These are phyloP conservation scores for Opisthocomus hoazin DNA, from an alignment of 2,113 vertebrate genomes.

Conservation along the genomic window DNA sequence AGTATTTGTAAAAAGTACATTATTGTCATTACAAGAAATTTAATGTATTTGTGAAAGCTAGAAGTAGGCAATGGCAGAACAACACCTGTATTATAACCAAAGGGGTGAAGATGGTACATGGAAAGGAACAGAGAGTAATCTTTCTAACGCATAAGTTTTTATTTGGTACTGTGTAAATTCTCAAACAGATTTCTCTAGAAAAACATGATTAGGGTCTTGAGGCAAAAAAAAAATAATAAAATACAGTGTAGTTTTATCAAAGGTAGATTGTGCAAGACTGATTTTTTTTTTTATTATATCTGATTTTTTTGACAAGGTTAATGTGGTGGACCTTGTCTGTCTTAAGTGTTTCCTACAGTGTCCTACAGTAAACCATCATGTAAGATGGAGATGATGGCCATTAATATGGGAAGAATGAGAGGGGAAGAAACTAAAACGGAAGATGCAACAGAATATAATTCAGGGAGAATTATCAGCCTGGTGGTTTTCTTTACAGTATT, in stretches of 20 bases:
- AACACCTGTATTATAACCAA: background rate
- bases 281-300: background rate
- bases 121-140: background rate
- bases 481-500: background rate
- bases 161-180: background rate
- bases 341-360: background rate
- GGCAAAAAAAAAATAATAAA: background rate
- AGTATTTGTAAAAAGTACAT: background rate
- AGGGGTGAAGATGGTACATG: accelerated
- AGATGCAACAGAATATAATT: background rate
- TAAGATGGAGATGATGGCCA: background rate
- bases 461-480: background rate
- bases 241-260: background rate
- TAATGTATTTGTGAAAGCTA: background rate
- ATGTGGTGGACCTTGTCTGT: background rate
- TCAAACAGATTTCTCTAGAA: background rate
- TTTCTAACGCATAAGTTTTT: background rate
- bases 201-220: background rate
- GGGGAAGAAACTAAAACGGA: background rate
- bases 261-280: background rate
- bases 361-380: background rate
- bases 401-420: background rate
- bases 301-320: background rate
- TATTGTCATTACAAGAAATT: background rate
- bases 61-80: background rate